phyloP scores from a whole-genome alignment of 2,113 vertebrate genomes.

The Gobiocypris rarus region DNA sequence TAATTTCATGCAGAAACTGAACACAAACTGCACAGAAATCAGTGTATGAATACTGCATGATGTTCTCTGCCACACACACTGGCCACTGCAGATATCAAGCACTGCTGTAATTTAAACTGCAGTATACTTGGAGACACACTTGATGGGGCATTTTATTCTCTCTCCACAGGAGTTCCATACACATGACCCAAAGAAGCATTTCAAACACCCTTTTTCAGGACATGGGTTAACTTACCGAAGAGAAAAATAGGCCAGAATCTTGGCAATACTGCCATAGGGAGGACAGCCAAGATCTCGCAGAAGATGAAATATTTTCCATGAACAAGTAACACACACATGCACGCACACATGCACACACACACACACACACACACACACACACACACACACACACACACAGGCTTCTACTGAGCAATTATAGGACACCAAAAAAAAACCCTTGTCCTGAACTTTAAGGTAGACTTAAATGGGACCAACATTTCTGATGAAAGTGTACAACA shows the following conservation, averaged over 20 bases:
- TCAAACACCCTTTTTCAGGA: constrained; percentile 42
- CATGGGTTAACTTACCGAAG: constrained; percentile 38
- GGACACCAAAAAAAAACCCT: neutral
- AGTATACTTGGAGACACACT: neutral
- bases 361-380: too few species aligned
- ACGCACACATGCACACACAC: too few species aligned
- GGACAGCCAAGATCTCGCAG: constrained; percentile 45
- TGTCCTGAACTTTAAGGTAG: neutral
- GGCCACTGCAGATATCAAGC: neutral
- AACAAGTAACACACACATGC: constrained; percentile 23
- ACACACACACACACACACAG: neutral
- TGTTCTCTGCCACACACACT: neutral
- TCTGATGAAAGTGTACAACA: neutral
- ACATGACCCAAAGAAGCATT: constrained; percentile 38
- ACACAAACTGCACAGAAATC: neutral
- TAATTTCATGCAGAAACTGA: neutral
- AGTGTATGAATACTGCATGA: neutral
- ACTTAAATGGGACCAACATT: neutral
- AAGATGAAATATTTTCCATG: constrained; percentile 57
- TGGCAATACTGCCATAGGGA: constrained; percentile 42
- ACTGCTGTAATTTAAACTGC: constrained; percentile 27
- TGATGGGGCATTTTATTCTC: constrained; percentile 26
- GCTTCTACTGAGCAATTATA: neutral
- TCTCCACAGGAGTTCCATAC: constrained; percentile 7
- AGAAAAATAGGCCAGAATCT: constrained; percentile 48